These are phyloP conservation scores for Andricus grossulariae DNA, from an alignment of 1,140 invertebrate genomes.

Conservation along the genomic window DNA sequence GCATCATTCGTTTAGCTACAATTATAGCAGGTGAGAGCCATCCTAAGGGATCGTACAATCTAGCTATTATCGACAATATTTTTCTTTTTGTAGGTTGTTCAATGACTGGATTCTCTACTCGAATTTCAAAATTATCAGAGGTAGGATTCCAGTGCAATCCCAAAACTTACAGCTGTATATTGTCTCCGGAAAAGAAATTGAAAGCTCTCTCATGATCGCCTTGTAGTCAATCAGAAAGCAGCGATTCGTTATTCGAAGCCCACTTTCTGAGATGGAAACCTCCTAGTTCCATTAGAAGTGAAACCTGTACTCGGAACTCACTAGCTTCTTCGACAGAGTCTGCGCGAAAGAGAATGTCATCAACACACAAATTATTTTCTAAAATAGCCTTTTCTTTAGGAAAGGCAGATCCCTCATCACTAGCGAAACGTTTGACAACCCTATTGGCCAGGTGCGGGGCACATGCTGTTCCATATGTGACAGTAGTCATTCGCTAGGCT, in stretches of 20 bases:
- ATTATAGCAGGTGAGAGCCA: no score
- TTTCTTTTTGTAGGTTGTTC: no score
- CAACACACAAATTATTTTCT: background rate
- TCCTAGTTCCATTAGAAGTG: background rate
- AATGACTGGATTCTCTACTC: no score
- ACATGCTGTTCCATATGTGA: conserved; percentile 5
- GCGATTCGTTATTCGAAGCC: background rate
- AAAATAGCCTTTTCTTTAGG: background rate
- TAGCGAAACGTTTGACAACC: conserved; percentile 3
- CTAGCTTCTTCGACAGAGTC: background rate
- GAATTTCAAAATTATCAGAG: background rate
- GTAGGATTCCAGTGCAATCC: background rate
- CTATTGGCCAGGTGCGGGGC: background rate
- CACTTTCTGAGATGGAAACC: no score
- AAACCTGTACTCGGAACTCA: background rate
- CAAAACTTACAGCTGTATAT: background rate
- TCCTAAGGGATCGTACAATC: background rate
- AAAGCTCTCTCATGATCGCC: no score
- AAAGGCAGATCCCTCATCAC: no score
- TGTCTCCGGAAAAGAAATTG: background rate
- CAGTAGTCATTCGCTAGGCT: background rate
- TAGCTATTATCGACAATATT: background rate
- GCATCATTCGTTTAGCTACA: no score
- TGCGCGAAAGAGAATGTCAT: background rate
- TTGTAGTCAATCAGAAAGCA: background rate